Percentiles rank a stretch among this genome's conserved stretches.
These are phyloP conservation scores for Aphelinus atriplicis DNA, from an alignment of 1,140 invertebrate species.

Conservation along the genomic window DNA sequence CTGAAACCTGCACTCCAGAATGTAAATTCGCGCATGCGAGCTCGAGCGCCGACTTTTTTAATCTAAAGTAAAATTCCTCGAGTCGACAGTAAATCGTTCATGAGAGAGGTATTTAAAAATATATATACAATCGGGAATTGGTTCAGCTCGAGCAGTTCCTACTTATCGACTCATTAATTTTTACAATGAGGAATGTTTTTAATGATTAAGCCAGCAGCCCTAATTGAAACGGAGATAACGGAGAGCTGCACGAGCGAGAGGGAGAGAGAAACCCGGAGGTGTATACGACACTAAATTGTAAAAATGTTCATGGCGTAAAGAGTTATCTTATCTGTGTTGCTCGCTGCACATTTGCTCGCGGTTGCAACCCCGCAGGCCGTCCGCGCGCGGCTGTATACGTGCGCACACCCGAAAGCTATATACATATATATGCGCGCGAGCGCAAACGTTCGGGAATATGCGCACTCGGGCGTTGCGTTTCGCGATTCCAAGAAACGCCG, in stretches of 20 bases:
- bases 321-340: conserved; percentile 15
- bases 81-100: no score
- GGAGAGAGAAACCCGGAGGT: neutral
- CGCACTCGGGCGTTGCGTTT: neutral
- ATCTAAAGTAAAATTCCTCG: no score
- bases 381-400: conserved; percentile 37
- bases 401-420: conserved; percentile 29
- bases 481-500: conserved; percentile 20
- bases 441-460: neutral
- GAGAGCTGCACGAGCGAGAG: neutral
- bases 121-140: no score
- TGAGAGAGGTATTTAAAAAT: no score
- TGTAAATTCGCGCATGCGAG: no score
- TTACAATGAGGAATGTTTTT: conserved; percentile 35
- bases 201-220: conserved; percentile 35
- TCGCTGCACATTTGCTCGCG: neutral
- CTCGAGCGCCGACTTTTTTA: no score
- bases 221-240: conserved; percentile 39
- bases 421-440: neutral
- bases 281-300: neutral
- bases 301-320: neutral
- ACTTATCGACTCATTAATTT: conserved; percentile 22
- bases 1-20: no score
- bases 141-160: no score
- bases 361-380: neutral